Conservation (phyloP, 2,888 invertebrate genomes). For the Acheta domesticus region DNA sequence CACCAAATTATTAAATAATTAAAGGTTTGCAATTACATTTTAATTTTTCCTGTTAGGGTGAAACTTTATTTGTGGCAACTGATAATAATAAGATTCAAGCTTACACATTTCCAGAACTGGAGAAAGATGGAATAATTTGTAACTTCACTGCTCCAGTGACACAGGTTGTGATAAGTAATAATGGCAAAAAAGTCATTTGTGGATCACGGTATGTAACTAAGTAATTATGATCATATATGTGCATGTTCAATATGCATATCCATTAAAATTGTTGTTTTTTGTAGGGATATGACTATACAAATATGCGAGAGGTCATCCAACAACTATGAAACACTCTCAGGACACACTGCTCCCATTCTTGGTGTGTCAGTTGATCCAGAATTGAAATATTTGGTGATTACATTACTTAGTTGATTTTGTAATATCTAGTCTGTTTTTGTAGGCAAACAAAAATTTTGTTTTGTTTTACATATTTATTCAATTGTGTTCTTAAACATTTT, state of each 20-base stretch:
- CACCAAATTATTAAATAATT: not conserved
- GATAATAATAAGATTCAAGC: conserved; percentile 83
- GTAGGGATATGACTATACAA: conserved; percentile 59
- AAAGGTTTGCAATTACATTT: not conserved
- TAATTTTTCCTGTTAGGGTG: conserved; percentile 47
- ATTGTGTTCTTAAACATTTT: too few species aligned
- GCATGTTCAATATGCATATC: not conserved
- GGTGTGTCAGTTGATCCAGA: conserved; percentile 60
- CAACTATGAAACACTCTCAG: conserved; percentile 49
- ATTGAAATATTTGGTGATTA: conserved; percentile 53
- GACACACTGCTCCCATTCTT: conserved; percentile 61
- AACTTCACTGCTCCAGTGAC: conserved; percentile 86
- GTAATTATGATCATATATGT: not conserved
- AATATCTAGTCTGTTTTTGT: too few species aligned
- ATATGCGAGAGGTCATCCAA: conserved; percentile 51
- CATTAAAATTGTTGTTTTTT: conserved; percentile 38
- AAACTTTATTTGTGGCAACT: conserved; percentile 71
- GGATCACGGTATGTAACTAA: conserved; percentile 52
- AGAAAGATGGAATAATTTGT: conserved; percentile 79
- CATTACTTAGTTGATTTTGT: too few species aligned
- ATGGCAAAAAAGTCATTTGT: conserved; percentile 65
- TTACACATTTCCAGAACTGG: conserved; percentile 74
- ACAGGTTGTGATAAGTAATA: conserved; percentile 66
- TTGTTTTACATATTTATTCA: too few species aligned
- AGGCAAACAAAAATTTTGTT: too few species aligned